Evolutionary conservation across 1,140 invertebrate species (phyloP).

Genomic region (Idris sp.): DNA sequence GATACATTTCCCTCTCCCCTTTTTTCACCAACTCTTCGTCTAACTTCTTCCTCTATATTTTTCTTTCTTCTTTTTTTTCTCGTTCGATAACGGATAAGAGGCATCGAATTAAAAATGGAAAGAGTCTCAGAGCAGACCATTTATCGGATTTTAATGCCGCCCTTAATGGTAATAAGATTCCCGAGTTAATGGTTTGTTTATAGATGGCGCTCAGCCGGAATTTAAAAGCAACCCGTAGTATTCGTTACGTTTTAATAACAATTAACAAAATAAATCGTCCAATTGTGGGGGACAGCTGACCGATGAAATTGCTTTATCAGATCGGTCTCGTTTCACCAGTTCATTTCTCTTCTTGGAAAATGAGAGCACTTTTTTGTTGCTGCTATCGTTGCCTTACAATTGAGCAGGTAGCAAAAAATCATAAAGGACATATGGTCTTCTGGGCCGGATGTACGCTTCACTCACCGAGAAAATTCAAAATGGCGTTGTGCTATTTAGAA

Average conservation of each 20-base stretch:
- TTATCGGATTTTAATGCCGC: conserved; percentile 49
- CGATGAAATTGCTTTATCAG: conserved; percentile 31
- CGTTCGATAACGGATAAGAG: conserved; percentile 44
- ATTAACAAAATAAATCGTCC: conserved; percentile 40
- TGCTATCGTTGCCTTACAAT: too few relatives aligned
- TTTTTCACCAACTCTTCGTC: not conserved
- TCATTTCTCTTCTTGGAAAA: conserved; percentile 26
- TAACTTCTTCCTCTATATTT: conserved; percentile 3
- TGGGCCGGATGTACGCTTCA: conserved; percentile 42
- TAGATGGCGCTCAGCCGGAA: conserved; percentile 27
- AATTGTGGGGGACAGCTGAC: conserved; percentile 9
- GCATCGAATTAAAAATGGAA: conserved; percentile 49
- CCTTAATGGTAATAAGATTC: conserved; percentile 53
- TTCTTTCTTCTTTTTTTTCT: not conserved
- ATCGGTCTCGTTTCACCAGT: conserved; percentile 11
- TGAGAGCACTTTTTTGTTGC: conserved; percentile 11
- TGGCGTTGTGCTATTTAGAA: conserved; percentile 27
- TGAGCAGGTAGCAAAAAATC: conserved; percentile 43
- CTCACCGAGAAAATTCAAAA: conserved; percentile 31
- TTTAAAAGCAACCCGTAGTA: conserved; percentile 29
- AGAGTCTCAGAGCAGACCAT: conserved; percentile 24
- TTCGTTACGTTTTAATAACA: conserved; percentile 31
- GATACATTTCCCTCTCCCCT: conserved; percentile 3
- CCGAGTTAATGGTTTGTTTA: conserved; percentile 53
- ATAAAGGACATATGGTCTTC: conserved; percentile 50